phyloP scores from a whole-genome alignment of 2,797 vertebrate species.

The Hypotaenidia philippensis region DNA sequence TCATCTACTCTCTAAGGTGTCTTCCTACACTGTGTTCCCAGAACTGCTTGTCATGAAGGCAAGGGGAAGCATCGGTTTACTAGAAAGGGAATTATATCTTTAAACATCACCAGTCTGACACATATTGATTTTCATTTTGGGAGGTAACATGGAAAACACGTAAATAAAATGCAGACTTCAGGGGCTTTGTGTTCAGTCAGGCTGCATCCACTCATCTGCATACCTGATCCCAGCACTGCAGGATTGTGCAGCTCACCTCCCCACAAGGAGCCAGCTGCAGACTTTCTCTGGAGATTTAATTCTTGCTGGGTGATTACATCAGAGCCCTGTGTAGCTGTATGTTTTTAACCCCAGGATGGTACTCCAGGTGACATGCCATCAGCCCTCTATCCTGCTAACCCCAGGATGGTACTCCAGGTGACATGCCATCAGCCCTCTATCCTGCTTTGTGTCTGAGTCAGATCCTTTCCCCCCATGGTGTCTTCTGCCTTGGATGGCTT shows the following conservation, averaged over 20 bases:
- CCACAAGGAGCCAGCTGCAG: background rate
- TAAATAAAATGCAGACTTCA: background rate
- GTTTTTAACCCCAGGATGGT: background rate
- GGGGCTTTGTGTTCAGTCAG: background rate
- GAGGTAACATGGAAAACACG: background rate
- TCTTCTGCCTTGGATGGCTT: background rate
- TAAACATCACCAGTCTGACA: constrained; percentile 15
- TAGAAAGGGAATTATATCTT: constrained; percentile 5
- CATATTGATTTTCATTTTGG: constrained; percentile 24
- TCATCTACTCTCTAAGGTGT: background rate
- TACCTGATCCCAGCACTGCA: background rate
- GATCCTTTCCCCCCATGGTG: background rate
- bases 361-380: background rate
- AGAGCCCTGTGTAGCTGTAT: background rate
- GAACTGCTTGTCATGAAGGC: background rate
- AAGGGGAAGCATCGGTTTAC: background rate
- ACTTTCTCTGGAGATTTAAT: background rate
- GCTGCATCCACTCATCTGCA: background rate
- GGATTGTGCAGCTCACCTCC: background rate
- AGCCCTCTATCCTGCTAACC: background rate
- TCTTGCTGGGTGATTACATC: background rate
- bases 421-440: background rate
- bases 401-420: background rate
- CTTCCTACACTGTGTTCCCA: background rate
- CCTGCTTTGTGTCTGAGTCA: background rate